These are phyloP conservation scores for Daubentonia madagascariensis DNA, from an alignment of 2,113 vertebrate species.

Conservation along the genomic window DNA sequence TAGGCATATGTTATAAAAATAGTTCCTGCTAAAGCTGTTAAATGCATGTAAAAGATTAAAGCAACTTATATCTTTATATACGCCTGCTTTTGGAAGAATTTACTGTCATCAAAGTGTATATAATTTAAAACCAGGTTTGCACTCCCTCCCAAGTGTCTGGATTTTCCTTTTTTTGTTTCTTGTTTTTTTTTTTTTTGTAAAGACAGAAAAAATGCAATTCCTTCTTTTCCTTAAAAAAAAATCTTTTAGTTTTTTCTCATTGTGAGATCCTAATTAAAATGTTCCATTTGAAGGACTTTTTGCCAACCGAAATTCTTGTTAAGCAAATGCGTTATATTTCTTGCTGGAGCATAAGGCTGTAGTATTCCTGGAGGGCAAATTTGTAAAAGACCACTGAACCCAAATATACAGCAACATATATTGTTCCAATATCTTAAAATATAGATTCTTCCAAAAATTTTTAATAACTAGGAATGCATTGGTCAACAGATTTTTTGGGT, in stretches of 20 bases:
- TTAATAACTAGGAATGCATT: constrained; percentile 6
- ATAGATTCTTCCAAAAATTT: constrained; percentile 14
- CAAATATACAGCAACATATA: constrained; percentile 25
- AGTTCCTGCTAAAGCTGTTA: not conserved
- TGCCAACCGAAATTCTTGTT: constrained; percentile 63
- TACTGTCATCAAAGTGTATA: not conserved
- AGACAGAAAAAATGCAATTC: not conserved
- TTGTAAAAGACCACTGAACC: constrained; percentile 19
- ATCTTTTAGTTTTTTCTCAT: constrained; percentile 34
- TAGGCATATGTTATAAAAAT: not conserved
- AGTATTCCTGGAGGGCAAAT: constrained; percentile 47
- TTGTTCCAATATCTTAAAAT: constrained; percentile 2
- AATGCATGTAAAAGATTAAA: not conserved
- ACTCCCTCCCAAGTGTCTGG: not conserved
- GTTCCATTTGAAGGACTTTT: constrained; percentile 69
- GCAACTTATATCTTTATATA: not conserved
- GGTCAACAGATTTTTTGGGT: constrained; percentile 34
- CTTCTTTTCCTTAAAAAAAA: constrained; percentile 17
- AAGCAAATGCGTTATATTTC: constrained; percentile 55
- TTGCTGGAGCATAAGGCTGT: not conserved
- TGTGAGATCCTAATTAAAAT: constrained; percentile 75
- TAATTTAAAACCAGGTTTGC: not conserved
- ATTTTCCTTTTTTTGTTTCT: not conserved
- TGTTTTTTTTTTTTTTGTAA: not conserved
- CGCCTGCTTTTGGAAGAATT: not conserved